A percentile compares a stretch with the other conserved stretches of the same genome.
Conservation (phyloP, 2,113 vertebrate genomes). For the Cebus imitator region DNA sequence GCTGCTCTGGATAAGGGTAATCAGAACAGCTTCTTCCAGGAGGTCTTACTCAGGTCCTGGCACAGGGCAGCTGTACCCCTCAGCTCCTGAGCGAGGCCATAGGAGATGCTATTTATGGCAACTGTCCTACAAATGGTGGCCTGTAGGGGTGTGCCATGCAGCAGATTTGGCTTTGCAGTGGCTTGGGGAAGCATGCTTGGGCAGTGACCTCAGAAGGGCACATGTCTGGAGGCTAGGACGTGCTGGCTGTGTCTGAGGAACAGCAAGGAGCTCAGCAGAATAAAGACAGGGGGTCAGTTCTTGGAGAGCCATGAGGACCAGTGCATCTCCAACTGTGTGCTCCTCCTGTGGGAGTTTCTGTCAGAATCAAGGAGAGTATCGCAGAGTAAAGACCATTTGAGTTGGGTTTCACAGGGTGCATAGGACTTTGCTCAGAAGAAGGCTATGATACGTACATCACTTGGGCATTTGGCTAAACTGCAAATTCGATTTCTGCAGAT, state of each 20-base stretch:
- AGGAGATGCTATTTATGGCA: background rate
- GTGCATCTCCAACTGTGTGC: too few species aligned
- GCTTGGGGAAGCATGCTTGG: background rate
- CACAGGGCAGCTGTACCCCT: background rate
- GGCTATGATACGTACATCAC: too few species aligned
- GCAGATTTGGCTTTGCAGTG: background rate
- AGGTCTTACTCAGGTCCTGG: background rate
- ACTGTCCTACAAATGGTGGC: background rate
- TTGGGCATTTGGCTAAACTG: too few species aligned
- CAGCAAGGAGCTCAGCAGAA: background rate
- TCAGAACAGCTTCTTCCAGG: background rate
- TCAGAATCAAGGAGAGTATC: background rate
- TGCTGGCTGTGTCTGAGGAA: background rate
- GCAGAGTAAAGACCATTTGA: background rate
- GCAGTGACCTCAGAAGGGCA: background rate
- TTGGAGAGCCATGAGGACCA: background rate
- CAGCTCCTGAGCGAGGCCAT: background rate
- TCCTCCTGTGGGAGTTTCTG: background rate
- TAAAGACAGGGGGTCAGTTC: background rate
- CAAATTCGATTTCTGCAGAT: background rate
- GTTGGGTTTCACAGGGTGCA: background rate
- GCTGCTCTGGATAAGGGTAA: background rate
- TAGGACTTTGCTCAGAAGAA: constrained; percentile 9
- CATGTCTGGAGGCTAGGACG: background rate
- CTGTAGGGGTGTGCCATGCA: background rate